Evolutionary conservation across 2,888 invertebrate species (phyloP).

Genomic region (Periphyllus acericola): DNA sequence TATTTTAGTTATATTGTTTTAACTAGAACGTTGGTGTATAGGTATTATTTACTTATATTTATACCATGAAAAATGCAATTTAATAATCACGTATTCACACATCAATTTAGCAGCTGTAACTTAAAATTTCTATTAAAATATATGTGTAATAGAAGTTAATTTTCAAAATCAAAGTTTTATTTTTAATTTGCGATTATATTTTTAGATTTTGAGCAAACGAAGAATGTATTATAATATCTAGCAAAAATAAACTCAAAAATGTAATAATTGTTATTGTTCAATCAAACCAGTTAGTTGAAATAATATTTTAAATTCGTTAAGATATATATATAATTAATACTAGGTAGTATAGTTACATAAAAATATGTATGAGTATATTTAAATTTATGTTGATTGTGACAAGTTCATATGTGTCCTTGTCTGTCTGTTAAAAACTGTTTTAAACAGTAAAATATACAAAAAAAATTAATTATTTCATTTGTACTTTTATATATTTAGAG

Average conservation of each 20-base stretch:
- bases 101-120: not conserved
- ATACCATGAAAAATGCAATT: no score
- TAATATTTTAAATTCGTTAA: not conserved
- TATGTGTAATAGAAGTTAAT: not conserved
- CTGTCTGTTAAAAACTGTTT: slow-evolving; percentile 22
- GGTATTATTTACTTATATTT: no score
- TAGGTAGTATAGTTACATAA: not conserved
- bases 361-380: not conserved
- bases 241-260: not conserved
- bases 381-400: not conserved
- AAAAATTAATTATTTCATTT: slow-evolving; percentile 28
- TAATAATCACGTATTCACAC: no score
- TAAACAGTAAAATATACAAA: not conserved
- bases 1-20: no score
- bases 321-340: not conserved
- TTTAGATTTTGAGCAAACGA: not conserved
- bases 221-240: not conserved
- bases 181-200: not conserved
- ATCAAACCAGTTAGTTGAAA: not conserved
- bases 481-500: slow-evolving; percentile 38
- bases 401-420: slow-evolving; percentile 28
- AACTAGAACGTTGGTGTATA: no score
- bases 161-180: not conserved
- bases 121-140: no score
- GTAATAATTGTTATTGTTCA: not conserved